Percentiles rank a stretch among this genome's conserved stretches.
phyloP scores from a whole-genome alignment of 1,140 invertebrate genomes.

The Wasmannia auropunctata region DNA sequence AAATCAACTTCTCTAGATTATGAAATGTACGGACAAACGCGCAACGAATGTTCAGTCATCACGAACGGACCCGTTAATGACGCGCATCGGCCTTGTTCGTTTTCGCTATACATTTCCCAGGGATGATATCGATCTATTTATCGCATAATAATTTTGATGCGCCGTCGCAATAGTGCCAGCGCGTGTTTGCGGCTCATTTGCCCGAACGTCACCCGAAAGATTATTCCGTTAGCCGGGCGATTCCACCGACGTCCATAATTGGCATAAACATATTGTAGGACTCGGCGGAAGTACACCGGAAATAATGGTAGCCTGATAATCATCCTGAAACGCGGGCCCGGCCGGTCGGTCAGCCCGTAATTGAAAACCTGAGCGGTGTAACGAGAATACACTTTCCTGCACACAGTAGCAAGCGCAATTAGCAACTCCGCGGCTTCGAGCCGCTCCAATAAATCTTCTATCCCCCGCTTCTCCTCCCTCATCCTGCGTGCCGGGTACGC shows the following conservation, averaged over 20 bases:
- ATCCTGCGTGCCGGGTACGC: slow-evolving; percentile 30
- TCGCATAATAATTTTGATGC: background rate
- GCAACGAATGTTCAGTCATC: slow-evolving; percentile 24
- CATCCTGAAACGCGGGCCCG: slow-evolving; percentile 53
- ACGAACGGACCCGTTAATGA: background rate
- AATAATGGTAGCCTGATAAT: slow-evolving; percentile 54
- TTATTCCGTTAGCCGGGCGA: slow-evolving; percentile 46
- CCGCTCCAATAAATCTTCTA: slow-evolving; percentile 52
- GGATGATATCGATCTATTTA: slow-evolving; percentile 45
- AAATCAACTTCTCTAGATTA: background rate
- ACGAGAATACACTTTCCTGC: slow-evolving; percentile 57
- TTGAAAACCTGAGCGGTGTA: slow-evolving; percentile 55
- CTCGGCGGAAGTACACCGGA: slow-evolving; percentile 46
- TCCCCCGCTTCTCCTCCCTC: background rate
- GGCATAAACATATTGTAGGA: slow-evolving; percentile 54
- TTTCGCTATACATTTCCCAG: background rate
- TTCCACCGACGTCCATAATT: slow-evolving; percentile 33
- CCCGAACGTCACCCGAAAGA: slow-evolving; percentile 47
- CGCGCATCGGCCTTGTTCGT: background rate
- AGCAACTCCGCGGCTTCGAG: slow-evolving; percentile 59
- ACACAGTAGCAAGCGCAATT: slow-evolving; percentile 56
- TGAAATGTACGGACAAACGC: background rate
- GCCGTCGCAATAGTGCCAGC: background rate
- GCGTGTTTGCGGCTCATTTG: slow-evolving; percentile 44
- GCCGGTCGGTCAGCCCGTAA: slow-evolving; percentile 23